Base-by-base conservation (phyloP, 1,140 invertebrate genomes). In the Steinernema feltiae region DNA sequence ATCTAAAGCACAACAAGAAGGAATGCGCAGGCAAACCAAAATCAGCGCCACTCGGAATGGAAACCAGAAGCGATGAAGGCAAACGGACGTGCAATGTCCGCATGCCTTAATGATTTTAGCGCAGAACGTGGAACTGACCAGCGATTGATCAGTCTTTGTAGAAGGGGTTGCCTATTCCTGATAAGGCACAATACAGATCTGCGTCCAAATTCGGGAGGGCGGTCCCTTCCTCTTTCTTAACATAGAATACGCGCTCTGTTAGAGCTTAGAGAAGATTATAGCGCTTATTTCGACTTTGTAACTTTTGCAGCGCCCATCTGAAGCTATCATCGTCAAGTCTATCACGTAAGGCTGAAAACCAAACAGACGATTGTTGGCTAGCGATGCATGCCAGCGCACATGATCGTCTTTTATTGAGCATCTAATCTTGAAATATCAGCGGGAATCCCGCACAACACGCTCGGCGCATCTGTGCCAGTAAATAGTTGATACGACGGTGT, bases 111-210 rank as follows among this genome's bases (percentile, higher is more conserved):
- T 21, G 24, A n/a, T 27, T 63, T 7, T 3, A 15, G 24, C 15
- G 2, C 15, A n/a, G 24, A n/a, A n/a, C n/a, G n/a, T n/a, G n/a
- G n/a, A n/a, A 63, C 53, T 63, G 53, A 63, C 53, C 53, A 63
- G 12, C 53, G 15, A 63, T 27, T 63, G 7, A 63, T 15, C 53
- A 15, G 53, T 63, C 53, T 63, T 63, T 63, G 53, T n/a, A 63
- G 53, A 63, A 63, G 53, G n/a, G 53, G 53, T 27, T 63, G 15
- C 15, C 53, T 63, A 15, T 63, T 21, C 24, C 53, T 63, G 53
- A 63, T 63, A 63, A 63, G 53, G 24, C 53, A 63, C 53, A 63
- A 63, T 63, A 63, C 53, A 63, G 53, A 63, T 63, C 24, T 63
- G 12, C 53, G 24, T 63, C 24, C 53, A 63, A 7, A 41, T 41